A percentile compares a stretch with the other conserved stretches of the same genome.
Conservation (phyloP, 1,140 invertebrate genomes). For the Solenopsis invicta region DNA sequence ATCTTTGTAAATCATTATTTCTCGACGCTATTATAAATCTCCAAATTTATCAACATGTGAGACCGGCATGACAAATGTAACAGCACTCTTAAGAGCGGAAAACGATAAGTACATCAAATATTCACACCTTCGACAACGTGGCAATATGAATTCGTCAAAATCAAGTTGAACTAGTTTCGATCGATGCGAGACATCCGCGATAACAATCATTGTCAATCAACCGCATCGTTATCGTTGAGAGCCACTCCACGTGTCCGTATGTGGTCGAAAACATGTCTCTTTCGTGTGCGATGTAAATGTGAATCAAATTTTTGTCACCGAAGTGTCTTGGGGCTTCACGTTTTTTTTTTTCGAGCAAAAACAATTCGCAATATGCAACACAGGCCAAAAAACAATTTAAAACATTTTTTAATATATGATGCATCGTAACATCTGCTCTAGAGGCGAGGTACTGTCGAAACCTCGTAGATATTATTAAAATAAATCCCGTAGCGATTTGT, state of each 20-base stretch:
- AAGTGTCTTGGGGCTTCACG: background rate
- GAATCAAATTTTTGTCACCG: conserved; percentile 28
- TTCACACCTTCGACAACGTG: background rate
- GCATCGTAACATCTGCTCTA: background rate
- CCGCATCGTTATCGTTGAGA: conserved; percentile 55
- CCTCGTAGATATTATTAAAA: background rate
- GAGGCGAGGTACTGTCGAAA: background rate
- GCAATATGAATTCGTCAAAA: conserved; percentile 39
- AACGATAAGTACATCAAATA: conserved; percentile 1
- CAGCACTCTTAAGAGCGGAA: background rate
- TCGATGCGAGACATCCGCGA: conserved; percentile 46
- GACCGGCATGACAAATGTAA: too few species aligned
- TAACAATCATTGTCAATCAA: conserved; percentile 62
- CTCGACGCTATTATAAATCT: background rate
- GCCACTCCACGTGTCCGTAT: conserved; percentile 34
- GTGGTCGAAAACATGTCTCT: conserved; percentile 51
- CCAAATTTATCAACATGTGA: background rate
- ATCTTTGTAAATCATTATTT: background rate
- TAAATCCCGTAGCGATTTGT: background rate
- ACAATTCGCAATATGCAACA: background rate
- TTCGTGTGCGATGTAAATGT: background rate
- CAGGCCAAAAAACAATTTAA: too few species aligned
- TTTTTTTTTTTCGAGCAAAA: background rate
- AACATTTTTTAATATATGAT: background rate
- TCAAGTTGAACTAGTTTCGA: conserved; percentile 48